Percentiles rank a stretch among this genome's conserved stretches.
These are phyloP conservation scores for Pseudorhombus dupliciocellatus DNA, from an alignment of 2,113 vertebrate genomes.

Conservation along the genomic window DNA sequence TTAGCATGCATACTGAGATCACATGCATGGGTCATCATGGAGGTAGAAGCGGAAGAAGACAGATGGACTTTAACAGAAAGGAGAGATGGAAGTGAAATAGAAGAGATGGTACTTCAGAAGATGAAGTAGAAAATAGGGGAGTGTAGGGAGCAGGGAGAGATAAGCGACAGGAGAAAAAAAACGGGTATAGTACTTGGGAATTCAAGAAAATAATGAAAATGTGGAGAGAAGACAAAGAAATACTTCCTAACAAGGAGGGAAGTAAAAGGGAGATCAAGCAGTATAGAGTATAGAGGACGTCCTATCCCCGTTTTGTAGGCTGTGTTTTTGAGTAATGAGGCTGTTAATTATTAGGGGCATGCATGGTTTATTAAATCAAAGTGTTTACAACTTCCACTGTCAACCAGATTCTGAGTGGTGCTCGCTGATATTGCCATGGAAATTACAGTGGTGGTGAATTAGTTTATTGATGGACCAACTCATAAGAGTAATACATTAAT, in stretches of 20 bases:
- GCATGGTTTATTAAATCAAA: conserved; percentile 80
- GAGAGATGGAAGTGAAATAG: not conserved
- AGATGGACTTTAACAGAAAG: not conserved
- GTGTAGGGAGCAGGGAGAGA: conserved; percentile 1
- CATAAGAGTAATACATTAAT: conserved; percentile 22
- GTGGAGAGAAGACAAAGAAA: conserved; percentile 29
- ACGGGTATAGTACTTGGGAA: conserved; percentile 13
- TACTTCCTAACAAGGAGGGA: conserved; percentile 27
- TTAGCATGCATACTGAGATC: not conserved
- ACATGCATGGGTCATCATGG: conserved; percentile 9
- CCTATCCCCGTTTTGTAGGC: conserved; percentile 24
- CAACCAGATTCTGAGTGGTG: conserved; percentile 66
- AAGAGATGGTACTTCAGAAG: not conserved
- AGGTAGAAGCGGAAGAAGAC: not conserved
- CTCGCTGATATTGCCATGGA: conserved; percentile 64
- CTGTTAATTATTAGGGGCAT: conserved; percentile 78
- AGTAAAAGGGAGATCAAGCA: conserved; percentile 25
- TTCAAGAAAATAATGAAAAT: conserved; percentile 19
- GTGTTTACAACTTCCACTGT: conserved; percentile 78
- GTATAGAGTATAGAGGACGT: conserved; percentile 41
- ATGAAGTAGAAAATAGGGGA: conserved; percentile 27
- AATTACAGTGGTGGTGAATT: conserved; percentile 37
- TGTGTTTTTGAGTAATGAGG: conserved; percentile 79
- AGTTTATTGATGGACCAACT: conserved; percentile 29
- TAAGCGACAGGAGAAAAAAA: conserved; percentile 32